Evolutionary conservation across 2,888 invertebrate genomes (phyloP).

Genomic region (Stictocephala bisonia): DNA sequence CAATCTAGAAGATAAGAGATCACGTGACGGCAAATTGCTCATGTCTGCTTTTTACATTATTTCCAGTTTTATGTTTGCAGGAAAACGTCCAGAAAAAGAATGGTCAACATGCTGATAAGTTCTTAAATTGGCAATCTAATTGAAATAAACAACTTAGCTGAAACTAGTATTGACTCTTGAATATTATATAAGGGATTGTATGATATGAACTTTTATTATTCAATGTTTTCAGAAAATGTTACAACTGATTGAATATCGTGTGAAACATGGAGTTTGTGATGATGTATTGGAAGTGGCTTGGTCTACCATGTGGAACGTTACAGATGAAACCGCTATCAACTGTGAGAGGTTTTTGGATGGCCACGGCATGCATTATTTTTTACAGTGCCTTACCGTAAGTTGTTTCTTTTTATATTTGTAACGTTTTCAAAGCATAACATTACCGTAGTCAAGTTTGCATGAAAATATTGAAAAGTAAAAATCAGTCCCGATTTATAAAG

Average conservation of each 20-base stretch:
- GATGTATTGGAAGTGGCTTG: conserved; percentile 98
- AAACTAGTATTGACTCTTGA: no score
- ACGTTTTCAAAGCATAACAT: no score
- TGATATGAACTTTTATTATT: not conserved
- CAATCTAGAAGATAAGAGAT: no score
- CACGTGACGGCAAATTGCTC: no score
- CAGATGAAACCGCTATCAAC: conserved; percentile 95
- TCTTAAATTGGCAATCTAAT: not conserved
- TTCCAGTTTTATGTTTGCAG: no score
- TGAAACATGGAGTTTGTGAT: conserved; percentile 83
- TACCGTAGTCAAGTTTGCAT: no score
- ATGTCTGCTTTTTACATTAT: no score
- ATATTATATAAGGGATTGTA: not conserved
- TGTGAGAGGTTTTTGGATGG: conserved; percentile 90
- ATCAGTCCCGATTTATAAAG: no score
- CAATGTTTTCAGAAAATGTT: conserved; percentile 82
- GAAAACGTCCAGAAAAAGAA: no score
- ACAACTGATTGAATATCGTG: conserved; percentile 83
- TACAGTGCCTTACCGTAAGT: conserved; percentile 85
- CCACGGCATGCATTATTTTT: conserved; percentile 90
- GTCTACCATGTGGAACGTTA: conserved; percentile 99
- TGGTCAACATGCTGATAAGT: no score
- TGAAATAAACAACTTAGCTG: not conserved
- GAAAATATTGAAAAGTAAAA: no score
- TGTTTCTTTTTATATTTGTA: no score